Evolutionary conservation across 2,888 invertebrate species (phyloP), one percentile per base, ranked within the genome.

Genomic region (Tachina fera): DNA sequence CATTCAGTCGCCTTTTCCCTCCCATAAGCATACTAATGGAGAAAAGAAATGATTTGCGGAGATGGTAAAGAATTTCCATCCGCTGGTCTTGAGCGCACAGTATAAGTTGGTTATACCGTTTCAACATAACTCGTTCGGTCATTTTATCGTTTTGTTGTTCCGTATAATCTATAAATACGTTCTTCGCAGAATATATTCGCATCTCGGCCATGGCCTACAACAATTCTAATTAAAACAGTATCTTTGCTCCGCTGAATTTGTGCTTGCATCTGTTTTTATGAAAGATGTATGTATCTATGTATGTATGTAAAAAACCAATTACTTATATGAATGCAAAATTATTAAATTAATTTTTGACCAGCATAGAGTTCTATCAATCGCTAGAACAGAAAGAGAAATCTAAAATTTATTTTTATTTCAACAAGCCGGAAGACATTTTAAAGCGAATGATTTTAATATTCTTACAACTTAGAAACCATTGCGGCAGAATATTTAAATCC

Each of bases 371-470:
- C n/a, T 10, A 6, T 58, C 13, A 47, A 60, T 49, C 14, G 22
- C 19, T 43, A 22, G 19, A 63, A 4, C 22, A 63, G 13, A 16
- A 39, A 16, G 16, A 65, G 45, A 53, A 61, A 49, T 16, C 41
- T 58, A 6, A 60, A 43, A n/a, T 22, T 58, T 2, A 31, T 67
- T 67, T 56, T 60, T 0, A 22, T 51, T 51, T 0, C 22, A 72
- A 51, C 14, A 75, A 53, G n/a, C 39, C 75, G 75, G 81, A 68
- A 60, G 67, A 39, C 39, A 16, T 70, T 82, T 72, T 63, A 79
- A 63, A 45, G 16, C 43, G 16, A 43, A 65, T 74, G 72, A 60
- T 67, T 58, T 49, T 41, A 8, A 67, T 39, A 74, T 65, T 70
- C 19, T 31, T 68, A 65, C 22, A 65, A 65, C 51, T 77, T 58